Evolutionary conservation across 2,797 vertebrate species (phyloP).

Genomic region (Myotis pilosus): DNA sequence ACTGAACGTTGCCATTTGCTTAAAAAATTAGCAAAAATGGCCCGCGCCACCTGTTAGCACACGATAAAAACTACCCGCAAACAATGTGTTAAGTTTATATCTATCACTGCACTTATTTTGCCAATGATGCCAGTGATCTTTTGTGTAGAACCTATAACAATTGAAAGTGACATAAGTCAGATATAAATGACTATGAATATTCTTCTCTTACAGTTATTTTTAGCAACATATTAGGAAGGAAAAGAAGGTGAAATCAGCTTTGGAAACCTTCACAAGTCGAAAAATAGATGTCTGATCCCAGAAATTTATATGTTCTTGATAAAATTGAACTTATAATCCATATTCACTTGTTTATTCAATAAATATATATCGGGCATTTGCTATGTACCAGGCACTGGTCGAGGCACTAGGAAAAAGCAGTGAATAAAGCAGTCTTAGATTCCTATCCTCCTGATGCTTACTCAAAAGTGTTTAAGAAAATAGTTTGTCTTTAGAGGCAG

Average conservation of each 20-base stretch:
- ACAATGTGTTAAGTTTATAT: not conserved
- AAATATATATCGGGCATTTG: not conserved
- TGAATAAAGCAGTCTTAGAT: not conserved
- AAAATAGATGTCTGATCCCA: not conserved
- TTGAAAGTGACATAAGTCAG: not conserved
- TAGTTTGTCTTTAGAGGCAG: not conserved
- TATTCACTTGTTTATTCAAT: not conserved
- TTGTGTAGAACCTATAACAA: not conserved
- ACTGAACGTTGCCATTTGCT: too few relatives aligned
- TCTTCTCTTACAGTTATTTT: slow-evolving; percentile 3
- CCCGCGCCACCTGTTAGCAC: too few relatives aligned
- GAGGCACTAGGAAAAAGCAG: not conserved
- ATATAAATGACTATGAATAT: not conserved
- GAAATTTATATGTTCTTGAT: not conserved
- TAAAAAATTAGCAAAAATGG: too few relatives aligned
- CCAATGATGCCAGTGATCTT: not conserved
- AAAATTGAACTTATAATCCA: not conserved
- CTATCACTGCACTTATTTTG: not conserved
- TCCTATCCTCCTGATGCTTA: not conserved
- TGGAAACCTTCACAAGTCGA: not conserved
- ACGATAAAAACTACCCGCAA: too few relatives aligned
- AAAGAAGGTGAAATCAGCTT: slow-evolving; percentile 18
- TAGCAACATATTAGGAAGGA: not conserved
- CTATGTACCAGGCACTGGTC: not conserved
- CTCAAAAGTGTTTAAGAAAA: not conserved